Base-by-base conservation (phyloP, 2,888 invertebrate genomes). In the Peribatodes rhomboidaria region DNA sequence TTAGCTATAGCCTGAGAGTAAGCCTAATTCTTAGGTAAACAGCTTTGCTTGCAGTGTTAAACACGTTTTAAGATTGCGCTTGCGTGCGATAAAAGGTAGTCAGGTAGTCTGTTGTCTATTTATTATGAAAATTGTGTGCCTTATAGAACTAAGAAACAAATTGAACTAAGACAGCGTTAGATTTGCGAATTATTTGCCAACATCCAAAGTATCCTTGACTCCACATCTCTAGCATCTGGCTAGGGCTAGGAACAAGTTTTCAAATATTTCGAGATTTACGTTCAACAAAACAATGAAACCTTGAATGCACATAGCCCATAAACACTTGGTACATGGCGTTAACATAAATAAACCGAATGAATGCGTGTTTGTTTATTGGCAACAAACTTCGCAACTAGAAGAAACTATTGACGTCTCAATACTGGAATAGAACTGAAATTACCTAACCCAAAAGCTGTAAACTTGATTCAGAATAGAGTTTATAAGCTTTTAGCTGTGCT, bases 341-440 rank as follows among this genome's bases (percentile, higher is more conserved):
- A 16, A 27, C 31, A n/a, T 3, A 33, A 42, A 27, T 20, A 1
- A 44, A 27, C 22, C 46, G 4, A 42, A 42, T 49, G 11, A 56
- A 22, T 18, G 16, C 18, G 14, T 16, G 46, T 16, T 35, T 61
- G 47, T 42, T 54, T 60, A 60, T 60, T 53, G 60, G 47, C 54
- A 61, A 55, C 54, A 61, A 55, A 39, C 55, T 41, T 42, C 4
- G 52, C 35, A 49, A 49, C 39, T 55, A 41, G 55, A 61, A 55
- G 55, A 22, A 39, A n/a, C 42, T 20, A 39, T 47, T 42, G 56
- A 56, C 49, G 50, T 54, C 37, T 54, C 54, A 54, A 54, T 44
- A n/a, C 44, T 41, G n/a, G 39, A 62, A 62, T 56, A 62, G 50
- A 42, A 52, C 42, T 46, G 39, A 37, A 49, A 42, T 22, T 41